Evolutionary conservation across 2,888 invertebrate species (phyloP), one percentile per base, ranked within the genome.

Genomic region (Parascotia fuliginaria): DNA sequence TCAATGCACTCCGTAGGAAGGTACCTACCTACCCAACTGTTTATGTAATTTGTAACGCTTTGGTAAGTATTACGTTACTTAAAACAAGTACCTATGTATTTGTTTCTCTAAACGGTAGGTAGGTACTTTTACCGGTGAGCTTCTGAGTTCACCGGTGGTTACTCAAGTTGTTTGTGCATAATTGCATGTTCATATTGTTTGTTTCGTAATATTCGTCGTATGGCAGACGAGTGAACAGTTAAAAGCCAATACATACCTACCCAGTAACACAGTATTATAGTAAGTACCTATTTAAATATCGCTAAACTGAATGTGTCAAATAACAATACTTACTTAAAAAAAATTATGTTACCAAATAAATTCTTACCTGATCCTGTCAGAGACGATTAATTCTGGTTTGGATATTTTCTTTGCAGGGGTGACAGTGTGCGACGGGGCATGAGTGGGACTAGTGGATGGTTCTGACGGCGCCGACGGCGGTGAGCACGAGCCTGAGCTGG

Each of bases 391-490:
- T 79, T 97, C 97, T 56, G 95, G 93, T 82, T 96, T 96, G 73
- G 94, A 94, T 87, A 96, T 95, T 89, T 95, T 95, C 92, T 96
- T 95, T 52, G 93, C 76, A 65, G 92, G 87, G 49, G 89, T 89
- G 78, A 95, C 93, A 27, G 92, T 69, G 44, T 84, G 81, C 15
- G 77, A 70, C 70, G 92, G 84, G 55, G 89, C 90, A 80, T 96
- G 96, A 28, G 94, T 94, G 9, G 96, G 96, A 57, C 96, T 96
- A 54, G 95, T 92, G 65, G 95, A 95, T 12, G 95, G 94, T 62
- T 95, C 96, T 69, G 96, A 96, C 16, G 95, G 94, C n/a, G 95
- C 95, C 1, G 95, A 95, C 0, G 97, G 96, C 50, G 97, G 96
- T 3, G 97, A 96, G 54, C 96, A 96, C 31, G 96, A 96, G 19